Percentiles rank a stretch among this genome's conserved stretches.
Evolutionary conservation across 2,113 vertebrate species (phyloP).

Genomic region (Scomber japonicus): DNA sequence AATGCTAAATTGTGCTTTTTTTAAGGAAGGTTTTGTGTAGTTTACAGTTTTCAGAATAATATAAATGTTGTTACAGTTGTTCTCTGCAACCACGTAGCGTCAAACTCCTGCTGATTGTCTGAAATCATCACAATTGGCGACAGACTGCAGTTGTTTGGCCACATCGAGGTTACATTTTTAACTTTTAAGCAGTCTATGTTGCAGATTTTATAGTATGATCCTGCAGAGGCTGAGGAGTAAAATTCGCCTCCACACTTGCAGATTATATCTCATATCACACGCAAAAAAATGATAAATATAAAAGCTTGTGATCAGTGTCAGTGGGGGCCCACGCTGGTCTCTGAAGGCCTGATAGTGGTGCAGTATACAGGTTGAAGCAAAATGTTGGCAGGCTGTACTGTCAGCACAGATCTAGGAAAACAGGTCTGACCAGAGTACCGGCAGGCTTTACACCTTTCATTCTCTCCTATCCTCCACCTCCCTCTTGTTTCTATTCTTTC

Average conservation of each 20-base stretch:
- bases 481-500: conserved; percentile 44
- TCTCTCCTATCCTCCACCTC: conserved; percentile 37
- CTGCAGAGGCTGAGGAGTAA: background rate
- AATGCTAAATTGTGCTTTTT: too few relatives aligned
- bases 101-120: background rate
- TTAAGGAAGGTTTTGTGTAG: too few relatives aligned
- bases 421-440: conserved; percentile 36
- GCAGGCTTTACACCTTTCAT: conserved; percentile 24
- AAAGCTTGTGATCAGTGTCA: background rate
- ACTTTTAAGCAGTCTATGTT: background rate
- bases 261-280: background rate
- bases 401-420: conserved; percentile 25
- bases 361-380: background rate
- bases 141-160: background rate
- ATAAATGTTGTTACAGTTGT: background rate
- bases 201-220: background rate
- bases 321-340: background rate
- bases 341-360: too few relatives aligned
- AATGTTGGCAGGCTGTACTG: background rate
- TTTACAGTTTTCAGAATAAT: background rate
- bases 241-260: too few relatives aligned
- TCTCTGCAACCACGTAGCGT: background rate
- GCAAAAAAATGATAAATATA: background rate
- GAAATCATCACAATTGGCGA: background rate
- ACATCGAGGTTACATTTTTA: background rate